Evolutionary conservation across 2,888 invertebrate species (phyloP).

Genomic region (Hypena proboscidalis): DNA sequence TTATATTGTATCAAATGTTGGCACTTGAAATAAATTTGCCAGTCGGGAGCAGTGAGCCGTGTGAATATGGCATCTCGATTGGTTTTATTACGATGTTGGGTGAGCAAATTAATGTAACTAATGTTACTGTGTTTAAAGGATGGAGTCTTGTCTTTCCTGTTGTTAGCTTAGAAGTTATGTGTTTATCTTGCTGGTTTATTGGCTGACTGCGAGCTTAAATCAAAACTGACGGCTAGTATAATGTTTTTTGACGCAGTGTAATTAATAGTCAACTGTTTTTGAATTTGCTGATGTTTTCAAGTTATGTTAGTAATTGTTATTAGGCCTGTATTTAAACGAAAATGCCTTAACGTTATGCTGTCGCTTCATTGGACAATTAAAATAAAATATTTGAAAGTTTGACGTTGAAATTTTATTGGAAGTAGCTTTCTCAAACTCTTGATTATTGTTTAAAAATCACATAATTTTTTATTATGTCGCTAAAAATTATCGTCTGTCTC

Average conservation of each 20-base stretch:
- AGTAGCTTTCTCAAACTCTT: too few species aligned
- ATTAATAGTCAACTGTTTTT: neutral
- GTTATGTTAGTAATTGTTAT: neutral
- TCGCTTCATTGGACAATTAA: too few species aligned
- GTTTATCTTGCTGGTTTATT: neutral
- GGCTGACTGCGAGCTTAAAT: neutral
- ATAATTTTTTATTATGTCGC: too few species aligned
- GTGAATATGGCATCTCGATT: conserved; percentile 57
- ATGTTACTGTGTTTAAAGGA: too few species aligned
- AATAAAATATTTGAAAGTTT: too few species aligned
- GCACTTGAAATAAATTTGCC: conserved; percentile 47
- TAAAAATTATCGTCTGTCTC: too few species aligned
- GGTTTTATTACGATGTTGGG: conserved; percentile 42
- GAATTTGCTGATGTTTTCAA: neutral
- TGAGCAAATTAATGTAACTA: conserved; percentile 31
- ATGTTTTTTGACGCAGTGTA: neutral
- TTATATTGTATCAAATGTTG: conserved; percentile 49
- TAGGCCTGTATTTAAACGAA: too few species aligned
- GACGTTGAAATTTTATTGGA: too few species aligned
- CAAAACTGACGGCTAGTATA: neutral
- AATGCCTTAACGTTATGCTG: too few species aligned
- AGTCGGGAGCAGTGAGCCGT: conserved; percentile 49
- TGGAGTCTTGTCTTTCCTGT: neutral
- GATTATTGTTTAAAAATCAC: too few species aligned
- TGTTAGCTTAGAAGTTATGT: conserved; percentile 1